Evolutionary conservation across 2,113 vertebrate genomes (phyloP), one percentile per base, ranked within the genome.

Genomic region (Parus major): DNA sequence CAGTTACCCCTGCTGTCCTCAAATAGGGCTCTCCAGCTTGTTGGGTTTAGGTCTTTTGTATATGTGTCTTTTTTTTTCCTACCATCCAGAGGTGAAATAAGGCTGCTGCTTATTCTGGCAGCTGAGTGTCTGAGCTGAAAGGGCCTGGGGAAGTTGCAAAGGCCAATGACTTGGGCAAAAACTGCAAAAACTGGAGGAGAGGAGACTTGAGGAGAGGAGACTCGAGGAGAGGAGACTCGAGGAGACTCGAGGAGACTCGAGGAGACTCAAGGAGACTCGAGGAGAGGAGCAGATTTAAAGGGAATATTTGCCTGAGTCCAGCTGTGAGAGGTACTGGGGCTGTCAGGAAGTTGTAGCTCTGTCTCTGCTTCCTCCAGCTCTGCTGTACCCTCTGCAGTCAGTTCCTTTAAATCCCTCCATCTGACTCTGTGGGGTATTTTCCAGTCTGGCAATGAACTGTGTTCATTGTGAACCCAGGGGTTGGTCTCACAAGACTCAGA

Each of bases 391-490:
- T 92, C 46, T 88, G 55, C 36, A 72, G n/a, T 17, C 49, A 21
- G 24, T 46, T 79, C 35, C 56, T 73, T 80, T 65, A 63, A 85
- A 73, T 29, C 4, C 27, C 10, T 59, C 46, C 1, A 2, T 44
- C 44, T 64, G 19, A 44, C 41, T 44, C 53, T 5, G 27, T 0
- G 7, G 46, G n/a, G 6, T 69, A 20, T 80, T 92, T 83, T 80
- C 59, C n/a, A 65, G 2, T 3, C 59, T 3, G 28, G 57, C 0
- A 0, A 39, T 39, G 39, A 39, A 18, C 69, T 7, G 0, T 17
- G 10, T 42, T 49, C 19, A 12, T 12, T 8, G 44, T 35, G 35
- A 10, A 17, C 11, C 29, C 0, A 0, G 53, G 23, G n/a, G 7
- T 1, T 76, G 70, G 47, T 35, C 61, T 60, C 57, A 59, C 7